Conservation (phyloP, 2,113 vertebrate genomes). For the Hyperopisus bebe region DNA sequence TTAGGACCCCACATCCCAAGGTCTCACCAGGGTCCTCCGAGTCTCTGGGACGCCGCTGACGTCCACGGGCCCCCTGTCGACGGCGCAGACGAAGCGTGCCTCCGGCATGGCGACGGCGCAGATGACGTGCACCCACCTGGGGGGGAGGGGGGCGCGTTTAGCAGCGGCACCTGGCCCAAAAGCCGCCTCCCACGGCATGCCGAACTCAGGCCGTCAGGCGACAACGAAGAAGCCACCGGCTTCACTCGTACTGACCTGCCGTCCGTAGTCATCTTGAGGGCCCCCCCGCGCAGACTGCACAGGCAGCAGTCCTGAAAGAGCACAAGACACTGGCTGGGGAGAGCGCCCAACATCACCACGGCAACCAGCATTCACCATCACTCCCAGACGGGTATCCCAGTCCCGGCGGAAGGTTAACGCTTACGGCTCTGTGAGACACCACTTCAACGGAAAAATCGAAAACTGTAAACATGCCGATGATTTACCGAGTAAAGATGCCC, state of each 20-base stretch:
- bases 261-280: conserved; percentile 83
- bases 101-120: conserved; percentile 89
- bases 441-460: neutral
- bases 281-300: conserved; percentile 88
- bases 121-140: conserved; percentile 90
- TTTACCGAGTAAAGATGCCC: neutral
- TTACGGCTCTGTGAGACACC: neutral
- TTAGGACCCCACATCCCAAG: neutral
- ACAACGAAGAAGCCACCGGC: neutral
- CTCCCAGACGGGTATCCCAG: neutral
- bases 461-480: neutral
- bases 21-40: conserved; percentile 82
- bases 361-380: neutral
- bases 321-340: conserved; percentile 19
- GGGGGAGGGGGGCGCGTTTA: neutral
- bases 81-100: conserved; percentile 77
- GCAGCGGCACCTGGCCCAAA: neutral
- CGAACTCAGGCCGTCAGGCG: neutral
- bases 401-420: neutral
- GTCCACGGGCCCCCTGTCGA: conserved; percentile 84
- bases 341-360: neutral
- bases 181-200: too few relatives aligned
- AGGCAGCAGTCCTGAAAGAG: conserved; percentile 82
- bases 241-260: conserved; percentile 61
- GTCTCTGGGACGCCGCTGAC: conserved; percentile 80